Percentiles rank a stretch among this genome's conserved stretches.
These are phyloP conservation scores for Galerucella calmariensis DNA, from an alignment of 2,888 invertebrate genomes.

Conservation along the genomic window DNA sequence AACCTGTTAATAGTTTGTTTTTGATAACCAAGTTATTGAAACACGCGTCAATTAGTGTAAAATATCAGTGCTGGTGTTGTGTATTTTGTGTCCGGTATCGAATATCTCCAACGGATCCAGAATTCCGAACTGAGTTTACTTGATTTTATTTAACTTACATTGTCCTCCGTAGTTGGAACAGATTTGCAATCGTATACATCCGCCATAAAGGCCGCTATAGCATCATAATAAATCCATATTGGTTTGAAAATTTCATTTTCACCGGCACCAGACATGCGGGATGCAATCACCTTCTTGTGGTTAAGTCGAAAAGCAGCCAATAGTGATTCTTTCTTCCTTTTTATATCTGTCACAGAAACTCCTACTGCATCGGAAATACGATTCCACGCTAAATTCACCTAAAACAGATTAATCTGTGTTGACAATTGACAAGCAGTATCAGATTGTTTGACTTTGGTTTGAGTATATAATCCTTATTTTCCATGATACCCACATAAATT, in stretches of 20 bases:
- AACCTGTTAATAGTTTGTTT: too few species aligned
- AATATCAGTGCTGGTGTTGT: too few species aligned
- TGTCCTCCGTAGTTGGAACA: background rate
- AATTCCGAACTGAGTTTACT: too few species aligned
- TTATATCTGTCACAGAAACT: background rate
- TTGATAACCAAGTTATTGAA: too few species aligned
- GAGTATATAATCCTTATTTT: too few species aligned
- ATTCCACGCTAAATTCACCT: background rate
- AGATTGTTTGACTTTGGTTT: too few species aligned
- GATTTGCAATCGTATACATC: constrained; percentile 2
- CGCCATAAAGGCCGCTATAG: background rate
- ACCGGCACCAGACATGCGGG: background rate
- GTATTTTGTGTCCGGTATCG: too few species aligned
- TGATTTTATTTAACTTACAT: background rate
- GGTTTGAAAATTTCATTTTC: background rate
- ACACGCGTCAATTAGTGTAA: too few species aligned
- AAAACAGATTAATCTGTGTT: background rate
- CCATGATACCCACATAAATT: too few species aligned
- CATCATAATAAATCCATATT: background rate
- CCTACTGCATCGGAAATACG: background rate
- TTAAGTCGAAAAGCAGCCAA: background rate
- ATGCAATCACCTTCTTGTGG: background rate
- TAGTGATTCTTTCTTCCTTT: background rate
- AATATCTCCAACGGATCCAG: too few species aligned
- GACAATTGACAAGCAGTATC: too few species aligned